Base-by-base conservation (phyloP, 2,113 vertebrate species). In the Aegithalos caudatus region DNA sequence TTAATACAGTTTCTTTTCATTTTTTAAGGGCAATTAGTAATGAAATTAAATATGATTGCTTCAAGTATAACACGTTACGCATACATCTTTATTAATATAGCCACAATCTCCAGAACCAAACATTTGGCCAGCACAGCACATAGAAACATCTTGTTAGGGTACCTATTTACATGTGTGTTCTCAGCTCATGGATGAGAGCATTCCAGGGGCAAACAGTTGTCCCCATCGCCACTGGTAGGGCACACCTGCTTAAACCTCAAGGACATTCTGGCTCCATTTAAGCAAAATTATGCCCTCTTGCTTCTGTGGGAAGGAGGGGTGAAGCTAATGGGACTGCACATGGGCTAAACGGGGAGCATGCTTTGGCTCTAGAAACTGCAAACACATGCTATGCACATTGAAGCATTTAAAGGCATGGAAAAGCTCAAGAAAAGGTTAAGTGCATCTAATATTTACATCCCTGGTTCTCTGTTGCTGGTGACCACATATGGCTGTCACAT, bases 11-110 rank as follows among this genome's bases (percentile, higher is more conserved):
- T 86, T 91, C 88, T 95, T 81, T 88, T 79, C 51, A 66, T 87
- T 96, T 96, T 91, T 96, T 96, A 93, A 95, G 88, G 92, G 66
- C 86, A 96, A 92, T 91, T 92, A 88, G 93, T 82, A 88, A 86
- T 86, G 67, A 92, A 95, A 94, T 93, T 91, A 96, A 95, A 88
- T 86, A 96, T 2, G 5, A 70, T 50, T 50, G 67, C 82, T 95
- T 78, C 48, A 60, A 90, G 64, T 86, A 83, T 83, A 83, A 47
- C 77, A 83, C 13, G 28, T 73, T 90, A 66, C 0, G 10, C 88
- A 61, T 61, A 90, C 40, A 76, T 70, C 93, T 95, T 88, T 90
- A 93, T 88, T 69, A 86, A 93, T 53, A 80, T 14, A 81, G 67
- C 37, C 78, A 81, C 7, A 7, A 92, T 54, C 74, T 64, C 73